Evolutionary conservation across 2,113 vertebrate genomes (phyloP).

Genomic region (Scomber colias): DNA sequence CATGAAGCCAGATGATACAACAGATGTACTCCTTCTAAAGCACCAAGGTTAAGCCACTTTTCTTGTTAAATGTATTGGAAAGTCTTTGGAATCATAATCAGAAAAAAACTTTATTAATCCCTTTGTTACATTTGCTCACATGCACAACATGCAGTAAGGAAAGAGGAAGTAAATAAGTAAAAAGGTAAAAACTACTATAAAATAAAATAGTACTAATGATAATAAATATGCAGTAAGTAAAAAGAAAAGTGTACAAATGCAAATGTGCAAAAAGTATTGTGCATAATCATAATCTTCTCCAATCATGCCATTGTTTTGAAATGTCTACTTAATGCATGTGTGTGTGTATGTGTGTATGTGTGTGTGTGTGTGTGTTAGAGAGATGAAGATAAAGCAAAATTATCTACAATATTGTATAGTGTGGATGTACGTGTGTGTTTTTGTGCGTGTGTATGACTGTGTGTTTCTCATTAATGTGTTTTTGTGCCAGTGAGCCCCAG

Average conservation of each 20-base stretch:
- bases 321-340: conserved; percentile 3
- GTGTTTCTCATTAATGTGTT: conserved; percentile 64
- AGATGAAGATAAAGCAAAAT: conserved; percentile 18
- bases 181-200: too few relatives aligned
- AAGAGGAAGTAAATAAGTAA: too few relatives aligned
- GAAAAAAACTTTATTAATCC: too few relatives aligned
- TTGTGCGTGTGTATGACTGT: conserved; percentile 27
- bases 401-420: neutral
- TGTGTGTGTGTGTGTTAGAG: neutral
- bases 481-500: conserved; percentile 54
- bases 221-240: too few relatives aligned
- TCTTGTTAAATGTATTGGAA: conserved; percentile 11
- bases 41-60: neutral
- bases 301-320: conserved; percentile 4
- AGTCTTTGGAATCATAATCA: neutral
- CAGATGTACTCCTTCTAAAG: neutral
- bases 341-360: neutral
- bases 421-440: conserved; percentile 1
- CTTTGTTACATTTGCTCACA: too few relatives aligned
- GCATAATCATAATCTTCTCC: neutral
- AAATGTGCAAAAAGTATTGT: too few relatives aligned
- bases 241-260: too few relatives aligned
- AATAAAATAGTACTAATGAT: too few relatives aligned
- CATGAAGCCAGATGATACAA: conserved; percentile 20
- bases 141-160: too few relatives aligned